Conservation (phyloP, 2,113 vertebrate genomes). For the Oriolus oriolus region DNA sequence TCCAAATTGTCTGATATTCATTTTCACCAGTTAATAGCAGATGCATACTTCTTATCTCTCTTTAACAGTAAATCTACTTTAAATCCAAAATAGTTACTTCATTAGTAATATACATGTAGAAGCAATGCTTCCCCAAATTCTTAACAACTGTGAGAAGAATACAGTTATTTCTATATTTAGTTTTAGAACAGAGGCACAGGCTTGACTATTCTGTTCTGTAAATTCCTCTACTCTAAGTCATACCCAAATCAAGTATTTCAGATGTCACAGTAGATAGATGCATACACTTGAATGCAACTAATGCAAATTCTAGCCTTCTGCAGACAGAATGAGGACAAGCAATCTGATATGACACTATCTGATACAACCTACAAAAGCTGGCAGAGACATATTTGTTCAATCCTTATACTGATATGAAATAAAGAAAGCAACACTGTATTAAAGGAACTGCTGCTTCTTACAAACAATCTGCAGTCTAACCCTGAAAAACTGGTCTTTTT, state of each 20-base stretch:
- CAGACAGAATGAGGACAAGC: conserved; percentile 31
- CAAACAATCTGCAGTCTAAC: background rate
- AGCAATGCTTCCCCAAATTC: background rate
- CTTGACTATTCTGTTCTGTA: background rate
- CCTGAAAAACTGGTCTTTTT: background rate
- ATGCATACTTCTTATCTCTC: background rate
- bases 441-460: background rate
- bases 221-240: background rate
- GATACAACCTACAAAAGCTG: background rate
- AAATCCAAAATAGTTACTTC: background rate
- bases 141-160: background rate
- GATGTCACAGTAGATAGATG: background rate
- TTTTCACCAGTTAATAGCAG: background rate
- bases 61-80: background rate
- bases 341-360: background rate
- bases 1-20: background rate
- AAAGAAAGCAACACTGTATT: background rate
- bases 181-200: background rate
- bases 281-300: background rate
- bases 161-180: background rate
- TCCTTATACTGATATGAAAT: background rate
- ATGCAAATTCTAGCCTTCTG: background rate
- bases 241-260: background rate
- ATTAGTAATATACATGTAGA: background rate
- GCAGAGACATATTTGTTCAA: background rate